phyloP scores from a whole-genome alignment of 2,888 invertebrate genomes.

The Limnephilus rhombicus region DNA sequence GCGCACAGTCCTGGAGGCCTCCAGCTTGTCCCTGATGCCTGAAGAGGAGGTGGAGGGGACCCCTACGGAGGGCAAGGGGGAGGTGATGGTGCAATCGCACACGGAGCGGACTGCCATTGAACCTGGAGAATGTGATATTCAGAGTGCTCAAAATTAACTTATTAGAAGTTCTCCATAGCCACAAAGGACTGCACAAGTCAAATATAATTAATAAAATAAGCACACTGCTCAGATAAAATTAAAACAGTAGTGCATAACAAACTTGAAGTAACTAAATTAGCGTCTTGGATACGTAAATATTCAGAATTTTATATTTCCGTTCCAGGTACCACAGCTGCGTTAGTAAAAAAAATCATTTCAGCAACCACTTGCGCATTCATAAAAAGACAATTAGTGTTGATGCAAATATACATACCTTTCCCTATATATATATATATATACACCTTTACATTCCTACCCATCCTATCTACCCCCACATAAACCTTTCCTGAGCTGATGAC shows the following conservation, averaged over 20 bases:
- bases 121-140: not conserved
- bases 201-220: not conserved
- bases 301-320: too few species aligned
- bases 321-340: too few species aligned
- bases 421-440: too few species aligned
- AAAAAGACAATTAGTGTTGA: too few species aligned
- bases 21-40: slow-evolving; percentile 42
- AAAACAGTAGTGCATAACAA: not conserved
- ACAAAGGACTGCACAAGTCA: not conserved
- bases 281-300: too few species aligned
- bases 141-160: not conserved
- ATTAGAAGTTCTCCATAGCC: not conserved
- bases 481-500: too few species aligned
- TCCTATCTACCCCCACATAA: too few species aligned
- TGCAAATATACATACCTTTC: too few species aligned
- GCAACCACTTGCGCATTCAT: too few species aligned
- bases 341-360: too few species aligned
- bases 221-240: not conserved
- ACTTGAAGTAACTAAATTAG: too few species aligned
- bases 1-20: slow-evolving; percentile 40
- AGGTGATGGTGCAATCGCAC: slow-evolving; percentile 22
- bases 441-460: too few species aligned
- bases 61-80: not conserved
- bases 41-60: slow-evolving; percentile 18
- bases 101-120: not conserved